Base-by-base conservation (phyloP, 2,797 vertebrate species). In the Sylvia borin region DNA sequence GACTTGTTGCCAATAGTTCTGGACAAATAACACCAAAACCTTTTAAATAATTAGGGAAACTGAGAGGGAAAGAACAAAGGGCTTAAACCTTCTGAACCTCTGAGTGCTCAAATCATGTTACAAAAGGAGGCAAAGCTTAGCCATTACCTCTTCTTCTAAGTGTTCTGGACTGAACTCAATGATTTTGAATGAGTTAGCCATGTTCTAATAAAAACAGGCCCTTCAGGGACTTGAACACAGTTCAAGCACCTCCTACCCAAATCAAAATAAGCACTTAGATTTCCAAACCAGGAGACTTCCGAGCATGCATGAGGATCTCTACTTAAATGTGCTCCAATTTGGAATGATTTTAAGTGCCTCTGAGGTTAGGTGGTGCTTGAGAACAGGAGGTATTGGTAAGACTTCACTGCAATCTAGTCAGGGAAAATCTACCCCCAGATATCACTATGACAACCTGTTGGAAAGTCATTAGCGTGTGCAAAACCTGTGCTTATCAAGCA, bases 271-370 rank as follows among this genome's bases (percentile, higher is more conserved):
- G 55, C 60, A 93, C 70, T 95, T 38, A 55, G 32, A 36, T 92
- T 94, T 95, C 94, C 88, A 95, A 94, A 95, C n/a, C 85, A 92
- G 93, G 89, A 96, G 90, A 95, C 85, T 97, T 97, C 96, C 88
- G 66, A 97, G 92, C 92, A 95, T 21, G 57, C 85, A 96, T 38
- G 38, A 62, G 72, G 43, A 72, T 29, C 51, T 94, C 75, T 88
- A 95, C 90, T 73, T 93, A 83, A 75, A 84, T 38, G 66, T 68
- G 88, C 88, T 97, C 93, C 95, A 96, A 95, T 26, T 97, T 95
- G 93, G 94, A 97, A 85, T 65, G 58, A 90, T 78, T 90, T 85
- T 47, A 90, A 93, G 83, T 75, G 80, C 94, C 96, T 93, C 85
- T 86, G 92, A 93, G 88, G 90, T 92, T 96, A 97, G 93, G 88